Evolutionary conservation across 2,888 invertebrate species (phyloP).

Genomic region (Oscheius sp.): DNA sequence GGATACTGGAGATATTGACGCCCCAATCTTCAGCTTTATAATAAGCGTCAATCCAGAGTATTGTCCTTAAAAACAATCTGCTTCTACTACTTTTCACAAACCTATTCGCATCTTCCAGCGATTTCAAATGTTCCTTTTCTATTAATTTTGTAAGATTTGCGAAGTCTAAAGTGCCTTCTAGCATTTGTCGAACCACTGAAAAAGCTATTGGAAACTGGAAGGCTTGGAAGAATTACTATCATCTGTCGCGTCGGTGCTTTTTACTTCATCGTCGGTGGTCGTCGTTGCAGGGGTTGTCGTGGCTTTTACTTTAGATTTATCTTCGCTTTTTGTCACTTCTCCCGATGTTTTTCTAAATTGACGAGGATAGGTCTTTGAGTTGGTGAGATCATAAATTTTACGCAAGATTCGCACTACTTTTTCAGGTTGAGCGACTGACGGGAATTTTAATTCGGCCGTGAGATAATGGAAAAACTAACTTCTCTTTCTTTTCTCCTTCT

Average conservation of each 20-base stretch:
- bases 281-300: not conserved
- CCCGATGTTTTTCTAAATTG: not conserved
- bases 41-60: slow-evolving; percentile 63
- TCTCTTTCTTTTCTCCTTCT: not conserved
- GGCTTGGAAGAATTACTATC: not conserved
- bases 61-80: slow-evolving; percentile 34
- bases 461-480: not conserved
- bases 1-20: slow-evolving; percentile 52
- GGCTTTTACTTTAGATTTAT: too few species aligned
- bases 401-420: too few species aligned
- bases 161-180: slow-evolving; percentile 39
- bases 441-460: not conserved
- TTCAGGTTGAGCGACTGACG: not conserved
- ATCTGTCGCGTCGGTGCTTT: too few species aligned
- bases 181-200: slow-evolving; percentile 42
- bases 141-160: slow-evolving; percentile 42
- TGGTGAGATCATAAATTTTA: too few species aligned
- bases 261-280: slow-evolving; percentile 1
- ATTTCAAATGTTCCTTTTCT: slow-evolving; percentile 47
- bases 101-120: slow-evolving; percentile 44
- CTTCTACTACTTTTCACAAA: not conserved
- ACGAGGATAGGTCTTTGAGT: not conserved
- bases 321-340: too few species aligned
- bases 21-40: slow-evolving; percentile 63
- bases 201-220: not conserved